These are phyloP conservation scores for Coluber constrictor DNA, from an alignment of 2,797 vertebrate genomes.

Conservation along the genomic window DNA sequence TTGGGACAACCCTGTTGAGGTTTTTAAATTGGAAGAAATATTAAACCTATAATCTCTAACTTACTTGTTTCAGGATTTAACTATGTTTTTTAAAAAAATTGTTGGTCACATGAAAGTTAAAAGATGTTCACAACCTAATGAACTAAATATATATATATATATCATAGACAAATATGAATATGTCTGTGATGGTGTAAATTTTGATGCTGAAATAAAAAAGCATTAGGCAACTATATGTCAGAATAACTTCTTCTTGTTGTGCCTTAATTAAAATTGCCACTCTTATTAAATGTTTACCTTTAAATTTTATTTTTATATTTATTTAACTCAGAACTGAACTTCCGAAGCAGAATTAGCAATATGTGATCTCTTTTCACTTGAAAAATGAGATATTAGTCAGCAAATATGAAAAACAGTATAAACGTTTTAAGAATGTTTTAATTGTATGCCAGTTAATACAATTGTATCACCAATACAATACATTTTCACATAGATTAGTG, in stretches of 20 bases:
- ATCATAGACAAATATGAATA: not conserved
- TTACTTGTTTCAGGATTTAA: not conserved
- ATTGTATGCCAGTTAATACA: too few relatives aligned
- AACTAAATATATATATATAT: not conserved
- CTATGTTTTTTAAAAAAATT: not conserved
- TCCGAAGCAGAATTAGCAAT: not conserved
- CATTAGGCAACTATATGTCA: not conserved
- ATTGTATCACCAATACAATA: not conserved
- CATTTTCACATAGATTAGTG: not conserved
- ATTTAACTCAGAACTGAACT: not conserved
- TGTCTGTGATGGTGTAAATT: not conserved
- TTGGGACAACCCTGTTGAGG: not conserved
- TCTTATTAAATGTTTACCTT: constrained; percentile 3
- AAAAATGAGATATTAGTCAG: not conserved
- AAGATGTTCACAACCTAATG: not conserved
- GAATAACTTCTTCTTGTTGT: not conserved
- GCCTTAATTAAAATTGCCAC: not conserved
- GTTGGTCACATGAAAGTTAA: not conserved
- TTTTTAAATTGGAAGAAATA: not conserved
- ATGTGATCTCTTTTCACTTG: not conserved
- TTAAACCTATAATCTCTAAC: not conserved
- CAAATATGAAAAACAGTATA: not conserved
- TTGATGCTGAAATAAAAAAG: not conserved
- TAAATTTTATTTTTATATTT: not conserved
- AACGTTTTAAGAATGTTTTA: not conserved